A percentile compares a stretch with the other conserved stretches of the same genome.
Conservation (phyloP, 2,888 invertebrate genomes). For the Andrena bicolor region DNA sequence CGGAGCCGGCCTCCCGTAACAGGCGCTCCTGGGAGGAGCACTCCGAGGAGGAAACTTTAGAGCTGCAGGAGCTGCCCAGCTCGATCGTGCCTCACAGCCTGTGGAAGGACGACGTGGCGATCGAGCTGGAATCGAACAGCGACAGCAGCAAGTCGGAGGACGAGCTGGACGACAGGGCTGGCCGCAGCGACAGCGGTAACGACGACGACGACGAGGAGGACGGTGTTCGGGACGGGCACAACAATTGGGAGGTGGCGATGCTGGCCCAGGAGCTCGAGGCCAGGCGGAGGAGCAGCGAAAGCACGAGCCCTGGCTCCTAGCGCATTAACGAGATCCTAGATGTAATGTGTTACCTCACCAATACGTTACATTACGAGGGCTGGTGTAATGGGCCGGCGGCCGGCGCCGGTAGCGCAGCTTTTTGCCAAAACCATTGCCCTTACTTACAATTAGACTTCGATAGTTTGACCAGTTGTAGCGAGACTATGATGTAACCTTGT, state of each 20-base stretch:
- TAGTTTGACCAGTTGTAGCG: constrained; percentile 77
- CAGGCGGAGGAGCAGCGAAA: constrained; percentile 80
- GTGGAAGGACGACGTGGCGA: constrained; percentile 84
- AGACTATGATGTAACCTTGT: constrained; percentile 80
- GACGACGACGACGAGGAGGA: constrained; percentile 67
- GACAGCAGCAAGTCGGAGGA: constrained; percentile 84
- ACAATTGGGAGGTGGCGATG: constrained; percentile 93
- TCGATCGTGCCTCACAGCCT: constrained; percentile 84
- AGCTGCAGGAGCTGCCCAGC: constrained; percentile 88
- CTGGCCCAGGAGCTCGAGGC: constrained; percentile 89
- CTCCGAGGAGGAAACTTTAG: constrained; percentile 89
- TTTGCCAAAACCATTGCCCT: constrained; percentile 78
- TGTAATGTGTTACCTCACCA: constrained; percentile 79
- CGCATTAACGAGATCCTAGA: constrained; percentile 82
- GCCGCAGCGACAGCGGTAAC: constrained; percentile 75
- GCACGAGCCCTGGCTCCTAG: constrained; percentile 83
- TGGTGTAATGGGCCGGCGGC: constrained; percentile 70
- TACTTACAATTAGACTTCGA: constrained; percentile 76
- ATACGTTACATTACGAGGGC: constrained; percentile 73
- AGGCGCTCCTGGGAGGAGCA: constrained; percentile 91
- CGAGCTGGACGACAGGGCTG: constrained; percentile 37
- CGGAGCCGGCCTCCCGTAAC: constrained; percentile 83
- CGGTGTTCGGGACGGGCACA: constrained; percentile 80
- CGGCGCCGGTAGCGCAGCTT: constrained; percentile 69
- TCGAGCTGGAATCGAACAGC: constrained; percentile 84